Conservation (phyloP, 1,140 invertebrate genomes). For the Polypedilum vanderplanki region DNA sequence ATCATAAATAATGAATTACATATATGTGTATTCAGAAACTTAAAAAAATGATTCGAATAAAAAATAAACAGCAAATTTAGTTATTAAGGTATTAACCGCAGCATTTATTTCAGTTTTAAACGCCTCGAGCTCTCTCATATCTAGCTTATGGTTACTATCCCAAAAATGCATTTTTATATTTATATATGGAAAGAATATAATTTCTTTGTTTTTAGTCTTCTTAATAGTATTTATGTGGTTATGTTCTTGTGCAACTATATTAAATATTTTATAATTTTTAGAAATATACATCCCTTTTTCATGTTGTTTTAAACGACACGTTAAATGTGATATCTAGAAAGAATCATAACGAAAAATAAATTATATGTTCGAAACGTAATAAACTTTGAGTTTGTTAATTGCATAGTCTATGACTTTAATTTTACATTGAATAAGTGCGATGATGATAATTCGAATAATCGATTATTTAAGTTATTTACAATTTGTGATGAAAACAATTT, state of each 20-base stretch:
- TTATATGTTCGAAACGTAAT: too few relatives aligned
- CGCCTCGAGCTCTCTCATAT: background rate
- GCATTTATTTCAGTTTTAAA: background rate
- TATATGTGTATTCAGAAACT: background rate
- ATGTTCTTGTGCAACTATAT: background rate
- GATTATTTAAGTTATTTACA: too few relatives aligned
- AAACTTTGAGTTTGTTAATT: too few relatives aligned
- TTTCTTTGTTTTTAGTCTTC: slow-evolving; percentile 5
- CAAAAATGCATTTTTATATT: background rate
- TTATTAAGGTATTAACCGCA: background rate
- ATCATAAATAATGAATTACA: background rate
- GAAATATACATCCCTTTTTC: too few relatives aligned
- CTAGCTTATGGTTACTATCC: background rate
- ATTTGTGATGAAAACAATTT: too few relatives aligned
- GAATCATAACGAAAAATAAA: too few relatives aligned
- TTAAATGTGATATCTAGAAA: too few relatives aligned
- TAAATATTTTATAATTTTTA: too few relatives aligned
- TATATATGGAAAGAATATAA: background rate
- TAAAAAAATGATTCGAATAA: background rate
- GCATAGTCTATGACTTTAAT: too few relatives aligned
- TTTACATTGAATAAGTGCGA: too few relatives aligned
- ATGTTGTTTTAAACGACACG: too few relatives aligned
- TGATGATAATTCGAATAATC: too few relatives aligned
- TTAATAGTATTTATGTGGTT: background rate
- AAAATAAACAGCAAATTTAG: background rate